Evolutionary conservation across 2,888 invertebrate genomes (phyloP).

Genomic region (Eilema depressum): DNA sequence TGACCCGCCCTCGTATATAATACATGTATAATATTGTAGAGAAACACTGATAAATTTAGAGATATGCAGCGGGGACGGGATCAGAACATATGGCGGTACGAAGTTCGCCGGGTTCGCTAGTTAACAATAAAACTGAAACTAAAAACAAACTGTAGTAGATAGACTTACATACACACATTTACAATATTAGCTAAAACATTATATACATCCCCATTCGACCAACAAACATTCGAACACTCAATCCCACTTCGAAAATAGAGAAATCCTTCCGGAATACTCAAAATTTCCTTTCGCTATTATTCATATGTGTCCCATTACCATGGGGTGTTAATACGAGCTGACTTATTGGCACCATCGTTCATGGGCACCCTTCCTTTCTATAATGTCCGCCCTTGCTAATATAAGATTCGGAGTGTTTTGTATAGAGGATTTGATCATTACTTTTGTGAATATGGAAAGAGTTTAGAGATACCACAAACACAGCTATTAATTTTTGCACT

Average conservation of each 20-base stretch:
- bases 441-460: background rate
- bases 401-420: constrained; percentile 22
- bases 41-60: no score
- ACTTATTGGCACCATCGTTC: constrained; percentile 81
- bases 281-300: constrained; percentile 79
- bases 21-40: no score
- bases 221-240: constrained; percentile 10
- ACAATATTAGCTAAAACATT: background rate
- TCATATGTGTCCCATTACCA: constrained; percentile 79
- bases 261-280: constrained; percentile 41
- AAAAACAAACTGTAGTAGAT: no score
- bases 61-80: no score
- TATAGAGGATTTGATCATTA: constrained; percentile 19
- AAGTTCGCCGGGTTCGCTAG: no score
- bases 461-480: background rate
- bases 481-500: no score
- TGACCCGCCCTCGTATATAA: no score
- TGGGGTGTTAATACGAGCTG: constrained; percentile 79
- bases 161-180: background rate
- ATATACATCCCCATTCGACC: background rate
- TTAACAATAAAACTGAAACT: no score
- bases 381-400: constrained; percentile 27
- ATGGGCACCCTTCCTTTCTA: constrained; percentile 62
- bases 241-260: constrained; percentile 22
- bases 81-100: no score